phyloP scores from a whole-genome alignment of 1,140 invertebrate genomes.

The Zaprionus davidi region DNA sequence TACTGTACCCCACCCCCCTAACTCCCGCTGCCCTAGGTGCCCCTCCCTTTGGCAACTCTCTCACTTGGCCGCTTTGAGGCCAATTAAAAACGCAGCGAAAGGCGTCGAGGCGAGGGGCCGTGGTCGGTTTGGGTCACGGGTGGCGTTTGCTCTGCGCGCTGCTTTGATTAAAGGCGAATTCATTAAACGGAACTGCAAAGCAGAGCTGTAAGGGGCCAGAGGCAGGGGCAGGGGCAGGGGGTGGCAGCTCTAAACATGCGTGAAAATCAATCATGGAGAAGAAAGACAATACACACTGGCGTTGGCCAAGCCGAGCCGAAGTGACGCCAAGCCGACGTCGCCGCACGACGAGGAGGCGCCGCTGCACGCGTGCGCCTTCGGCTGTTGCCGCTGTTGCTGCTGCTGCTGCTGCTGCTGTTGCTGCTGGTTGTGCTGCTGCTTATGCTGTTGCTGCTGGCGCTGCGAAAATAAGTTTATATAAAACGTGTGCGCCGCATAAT shows the following conservation, averaged over 20 bases:
- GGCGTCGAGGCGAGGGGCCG: slow-evolving; percentile 37
- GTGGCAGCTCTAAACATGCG: slow-evolving; percentile 53
- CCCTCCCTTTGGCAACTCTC: neutral
- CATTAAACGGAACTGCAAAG: slow-evolving; percentile 64
- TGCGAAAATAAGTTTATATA: slow-evolving; percentile 69
- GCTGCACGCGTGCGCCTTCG: slow-evolving; percentile 18
- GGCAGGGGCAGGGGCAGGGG: too few relatives aligned
- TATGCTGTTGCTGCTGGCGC: slow-evolving; percentile 6
- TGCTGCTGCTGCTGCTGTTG: neutral
- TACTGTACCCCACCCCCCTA: neutral
- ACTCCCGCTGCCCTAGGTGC: neutral
- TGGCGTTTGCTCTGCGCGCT: slow-evolving; percentile 1
- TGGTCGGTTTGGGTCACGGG: slow-evolving; percentile 37
- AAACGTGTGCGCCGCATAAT: slow-evolving; percentile 59
- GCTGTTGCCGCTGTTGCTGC: slow-evolving; percentile 13
- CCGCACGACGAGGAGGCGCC: slow-evolving; percentile 27
- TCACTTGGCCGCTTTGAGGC: slow-evolving; percentile 34
- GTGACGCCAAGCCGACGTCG: slow-evolving; percentile 6
- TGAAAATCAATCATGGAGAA: slow-evolving; percentile 71
- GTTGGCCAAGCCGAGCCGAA: slow-evolving; percentile 13
- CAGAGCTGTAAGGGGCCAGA: neutral
- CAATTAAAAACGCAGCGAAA: slow-evolving; percentile 65
- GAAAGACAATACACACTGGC: slow-evolving; percentile 47
- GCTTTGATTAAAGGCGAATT: slow-evolving; percentile 48
- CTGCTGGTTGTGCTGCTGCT: slow-evolving; percentile 2